Conservation (phyloP, 2,113 vertebrate species). For the Fregetta grallaria region DNA sequence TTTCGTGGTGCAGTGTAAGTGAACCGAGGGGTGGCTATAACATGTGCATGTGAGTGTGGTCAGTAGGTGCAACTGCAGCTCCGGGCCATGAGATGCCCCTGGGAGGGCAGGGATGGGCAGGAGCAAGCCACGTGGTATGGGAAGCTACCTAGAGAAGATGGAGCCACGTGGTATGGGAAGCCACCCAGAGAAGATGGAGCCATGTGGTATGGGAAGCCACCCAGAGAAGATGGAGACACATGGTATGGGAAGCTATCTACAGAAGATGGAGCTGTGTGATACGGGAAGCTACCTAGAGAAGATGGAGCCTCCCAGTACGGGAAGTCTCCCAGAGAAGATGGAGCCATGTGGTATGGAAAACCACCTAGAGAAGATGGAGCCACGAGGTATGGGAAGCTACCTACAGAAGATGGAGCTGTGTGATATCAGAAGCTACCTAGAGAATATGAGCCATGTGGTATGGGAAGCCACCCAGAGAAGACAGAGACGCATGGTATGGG, state of each 20-base stretch:
- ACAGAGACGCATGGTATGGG: rapidly evolving
- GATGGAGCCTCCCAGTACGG: not conserved
- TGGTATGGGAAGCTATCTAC: not conserved
- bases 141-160: not conserved
- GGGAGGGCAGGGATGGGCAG: not conserved
- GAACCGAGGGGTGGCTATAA: not conserved
- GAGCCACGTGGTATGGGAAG: not conserved
- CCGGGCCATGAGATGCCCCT: not conserved
- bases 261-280: rapidly evolving
- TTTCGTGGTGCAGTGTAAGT: rapidly evolving
- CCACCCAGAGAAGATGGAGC: not conserved
- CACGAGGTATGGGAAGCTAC: rapidly evolving
- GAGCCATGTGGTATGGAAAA: not conserved
- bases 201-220: not conserved
- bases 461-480: not conserved
- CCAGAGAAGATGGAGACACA: rapidly evolving
- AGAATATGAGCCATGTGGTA: too few relatives aligned
- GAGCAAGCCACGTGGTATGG: not conserved
- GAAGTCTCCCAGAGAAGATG: not conserved
- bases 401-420: not conserved
- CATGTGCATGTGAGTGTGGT: rapidly evolving
- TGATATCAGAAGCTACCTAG: too few relatives aligned
- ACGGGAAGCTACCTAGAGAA: not conserved
- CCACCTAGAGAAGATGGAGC: not conserved
- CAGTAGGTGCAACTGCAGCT: not conserved